Base-by-base conservation (phyloP, 2,113 vertebrate genomes). In the Pogona vitticeps region DNA sequence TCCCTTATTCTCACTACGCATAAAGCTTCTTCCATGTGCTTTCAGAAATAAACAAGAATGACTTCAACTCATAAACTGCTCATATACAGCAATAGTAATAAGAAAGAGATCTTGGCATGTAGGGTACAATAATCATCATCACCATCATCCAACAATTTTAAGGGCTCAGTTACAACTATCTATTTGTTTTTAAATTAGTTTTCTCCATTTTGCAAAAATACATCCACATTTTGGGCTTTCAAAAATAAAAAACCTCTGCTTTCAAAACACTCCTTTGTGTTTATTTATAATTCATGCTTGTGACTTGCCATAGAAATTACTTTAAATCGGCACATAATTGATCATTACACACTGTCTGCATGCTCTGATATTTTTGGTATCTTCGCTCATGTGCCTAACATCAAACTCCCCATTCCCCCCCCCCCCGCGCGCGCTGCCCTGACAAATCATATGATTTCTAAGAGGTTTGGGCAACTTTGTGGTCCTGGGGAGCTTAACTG, bases 1-100 rank as follows among this genome's bases (percentile, higher is more conserved):
- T 86, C 86, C 75, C 84, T 92, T 94, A 86, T 72, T 85, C 46
- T 93, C 1, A 33, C 84, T 91, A 94, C 80, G 84, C 70, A 20
- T 31, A 23, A 61, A 42, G 75, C 21, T 61, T 76, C 80, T 82
- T 71, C 1, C 33, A 28, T n/a, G 23, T 65, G n/a, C 61, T 82
- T 91, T 65, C 15, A 73, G 3, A 18, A 78, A 1, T 18, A 23
- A 14, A 59, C 31, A 21, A n/a, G 81, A 82, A 89, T 59, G 59
- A 23, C 75, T 91, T 86, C 65, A 93, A 68, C 52, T 79, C 84
- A 80, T 33, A 52, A 88, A 40, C n/a, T 85, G 1, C 56, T 88
- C 73, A 82, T 80, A 58, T 80, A 77, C 81, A 0, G 0, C 52
- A 90, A 23, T 17, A 0, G 33, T 81, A 2, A 2, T 52, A 87